Evolutionary conservation across 2,888 invertebrate species (phyloP).

Genomic region (Apoda limacodes): DNA sequence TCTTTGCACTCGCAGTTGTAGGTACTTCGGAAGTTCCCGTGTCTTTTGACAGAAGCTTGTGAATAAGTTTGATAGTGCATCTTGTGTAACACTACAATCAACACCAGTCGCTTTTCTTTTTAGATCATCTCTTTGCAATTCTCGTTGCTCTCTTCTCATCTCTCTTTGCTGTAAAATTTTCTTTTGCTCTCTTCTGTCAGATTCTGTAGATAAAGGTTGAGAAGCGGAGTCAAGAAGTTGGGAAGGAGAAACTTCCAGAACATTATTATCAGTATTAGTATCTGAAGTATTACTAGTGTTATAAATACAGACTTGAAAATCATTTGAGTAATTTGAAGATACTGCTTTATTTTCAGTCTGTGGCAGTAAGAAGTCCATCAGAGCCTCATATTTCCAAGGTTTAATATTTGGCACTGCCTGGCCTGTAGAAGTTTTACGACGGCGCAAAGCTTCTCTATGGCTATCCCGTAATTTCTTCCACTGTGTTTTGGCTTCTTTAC

Average conservation of each 20-base stretch:
- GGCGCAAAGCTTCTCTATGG: constrained; percentile 20
- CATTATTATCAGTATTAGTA: no score
- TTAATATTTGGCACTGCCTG: constrained; percentile 14
- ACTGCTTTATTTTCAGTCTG: constrained; percentile 13
- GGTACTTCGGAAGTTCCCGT: constrained; percentile 23
- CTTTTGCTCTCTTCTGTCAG: constrained; percentile 4
- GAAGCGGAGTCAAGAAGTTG: no score
- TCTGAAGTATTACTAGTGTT: no score
- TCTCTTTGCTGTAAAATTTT: constrained; percentile 9
- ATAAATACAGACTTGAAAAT: no score
- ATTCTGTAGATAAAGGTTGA: constrained; percentile 1
- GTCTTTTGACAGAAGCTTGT: constrained; percentile 27
- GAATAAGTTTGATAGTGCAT: constrained; percentile 24
- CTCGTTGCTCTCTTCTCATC: constrained; percentile 13
- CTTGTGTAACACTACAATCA: constrained; percentile 10
- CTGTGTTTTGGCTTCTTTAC: constrained; percentile 20
- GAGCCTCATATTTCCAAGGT: constrained; percentile 21
- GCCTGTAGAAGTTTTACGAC: constrained; percentile 16
- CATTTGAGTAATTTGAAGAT: constrained; percentile 7
- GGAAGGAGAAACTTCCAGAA: no score
- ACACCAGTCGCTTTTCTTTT: constrained; percentile 12
- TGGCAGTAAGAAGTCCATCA: constrained; percentile 19
- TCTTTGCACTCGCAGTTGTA: constrained; percentile 27
- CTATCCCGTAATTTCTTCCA: constrained; percentile 22
- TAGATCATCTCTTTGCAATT: constrained; percentile 14